Percentiles rank a stretch among this genome's conserved stretches.
phyloP scores from a whole-genome alignment of 2,113 vertebrate genomes.

The Aspidoscelis tigris region DNA sequence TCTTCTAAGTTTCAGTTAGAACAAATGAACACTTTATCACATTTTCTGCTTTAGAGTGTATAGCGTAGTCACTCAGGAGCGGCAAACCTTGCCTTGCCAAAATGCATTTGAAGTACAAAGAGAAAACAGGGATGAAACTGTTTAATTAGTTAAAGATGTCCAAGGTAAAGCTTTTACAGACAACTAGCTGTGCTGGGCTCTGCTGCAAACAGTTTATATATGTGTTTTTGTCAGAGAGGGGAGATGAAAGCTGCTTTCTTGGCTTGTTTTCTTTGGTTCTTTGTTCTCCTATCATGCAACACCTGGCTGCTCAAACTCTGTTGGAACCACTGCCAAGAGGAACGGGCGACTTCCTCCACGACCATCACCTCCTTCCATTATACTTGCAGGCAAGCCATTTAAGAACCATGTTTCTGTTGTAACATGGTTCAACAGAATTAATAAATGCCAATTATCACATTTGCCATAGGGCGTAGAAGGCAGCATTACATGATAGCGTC shows the following conservation, averaged over 20 bases:
- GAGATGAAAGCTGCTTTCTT: constrained; percentile 52
- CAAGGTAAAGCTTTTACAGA: constrained; percentile 62
- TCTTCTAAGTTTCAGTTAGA: constrained; percentile 47
- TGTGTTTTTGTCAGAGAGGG: constrained; percentile 30
- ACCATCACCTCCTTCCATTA: no score
- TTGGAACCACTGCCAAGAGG: constrained; percentile 37
- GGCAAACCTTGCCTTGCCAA: constrained; percentile 57
- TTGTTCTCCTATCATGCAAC: constrained; percentile 24
- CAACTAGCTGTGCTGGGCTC: constrained; percentile 41
- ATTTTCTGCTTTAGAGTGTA: constrained; percentile 13
- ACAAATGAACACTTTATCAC: constrained; percentile 52
- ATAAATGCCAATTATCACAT: no score
- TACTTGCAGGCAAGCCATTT: not conserved
- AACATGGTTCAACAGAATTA: no score
- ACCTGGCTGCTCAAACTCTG: constrained; percentile 50
- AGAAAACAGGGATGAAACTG: constrained; percentile 49
- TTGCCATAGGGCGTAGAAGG: no score
- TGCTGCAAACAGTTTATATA: constrained; percentile 17
- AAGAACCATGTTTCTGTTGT: not conserved
- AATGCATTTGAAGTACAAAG: constrained; percentile 62
- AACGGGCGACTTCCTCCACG: not conserved
- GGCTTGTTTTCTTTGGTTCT: constrained; percentile 39
- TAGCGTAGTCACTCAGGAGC: constrained; percentile 37
- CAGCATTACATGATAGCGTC: no score
- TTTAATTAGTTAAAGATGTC: constrained; percentile 68